Evolutionary conservation across 1,140 invertebrate species (phyloP).

Genomic region (Leptinotarsa lineolata): DNA sequence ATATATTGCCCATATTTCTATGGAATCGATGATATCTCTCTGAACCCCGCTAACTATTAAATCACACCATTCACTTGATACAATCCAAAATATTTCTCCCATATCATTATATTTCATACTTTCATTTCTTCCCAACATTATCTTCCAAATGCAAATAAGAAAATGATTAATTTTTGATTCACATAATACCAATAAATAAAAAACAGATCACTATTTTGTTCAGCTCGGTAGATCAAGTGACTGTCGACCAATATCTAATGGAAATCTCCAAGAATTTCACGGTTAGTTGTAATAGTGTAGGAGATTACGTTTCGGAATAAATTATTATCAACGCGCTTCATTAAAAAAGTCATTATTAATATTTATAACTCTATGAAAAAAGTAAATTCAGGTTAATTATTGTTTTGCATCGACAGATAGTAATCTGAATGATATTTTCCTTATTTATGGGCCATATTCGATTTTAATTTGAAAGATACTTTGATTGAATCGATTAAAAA

Average conservation of each 20-base stretch:
- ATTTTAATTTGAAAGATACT: neutral
- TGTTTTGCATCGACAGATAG: neutral
- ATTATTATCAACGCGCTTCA: conserved; percentile 1
- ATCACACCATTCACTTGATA: too few species aligned
- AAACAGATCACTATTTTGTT: too few species aligned
- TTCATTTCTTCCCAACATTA: too few species aligned
- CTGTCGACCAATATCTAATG: neutral
- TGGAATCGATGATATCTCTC: neutral
- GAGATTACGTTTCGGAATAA: neutral
- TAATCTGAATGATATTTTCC: neutral
- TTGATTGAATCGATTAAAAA: neutral
- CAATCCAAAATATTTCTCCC: too few species aligned
- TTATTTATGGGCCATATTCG: neutral
- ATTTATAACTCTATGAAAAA: conserved; percentile 3
- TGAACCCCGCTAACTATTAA: neutral
- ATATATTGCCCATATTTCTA: conserved; percentile 8
- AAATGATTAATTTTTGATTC: too few species aligned
- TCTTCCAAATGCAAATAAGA: too few species aligned
- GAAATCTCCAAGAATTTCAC: neutral
- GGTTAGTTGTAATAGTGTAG: neutral
- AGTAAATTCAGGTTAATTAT: neutral
- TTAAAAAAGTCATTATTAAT: conserved; percentile 1
- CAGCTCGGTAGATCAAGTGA: too few species aligned
- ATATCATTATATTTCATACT: too few species aligned
- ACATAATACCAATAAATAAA: too few species aligned